Evolutionary conservation across 1,140 invertebrate genomes (phyloP).

Genomic region (Micrasema longulum): DNA sequence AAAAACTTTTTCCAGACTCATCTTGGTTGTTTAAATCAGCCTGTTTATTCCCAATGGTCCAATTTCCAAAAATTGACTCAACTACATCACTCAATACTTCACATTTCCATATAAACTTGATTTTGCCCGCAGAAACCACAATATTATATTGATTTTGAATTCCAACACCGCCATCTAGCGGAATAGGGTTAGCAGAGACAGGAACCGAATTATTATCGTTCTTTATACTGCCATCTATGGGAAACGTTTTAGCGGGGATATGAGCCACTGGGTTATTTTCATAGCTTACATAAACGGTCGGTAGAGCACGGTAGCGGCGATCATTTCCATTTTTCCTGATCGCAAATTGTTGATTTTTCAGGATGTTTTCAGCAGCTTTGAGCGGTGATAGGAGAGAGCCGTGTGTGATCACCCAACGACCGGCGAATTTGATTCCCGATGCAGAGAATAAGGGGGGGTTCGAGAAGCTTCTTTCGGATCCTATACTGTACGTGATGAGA

Average conservation of each 20-base stretch:
- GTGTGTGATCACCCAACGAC: constrained; percentile 68
- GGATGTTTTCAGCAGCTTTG: constrained; percentile 53
- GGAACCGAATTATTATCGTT: constrained; percentile 14
- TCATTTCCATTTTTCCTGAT: not conserved
- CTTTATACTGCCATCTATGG: too few species aligned
- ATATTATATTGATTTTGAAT: constrained; percentile 13
- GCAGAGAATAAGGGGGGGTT: constrained; percentile 50
- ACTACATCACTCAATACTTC: constrained; percentile 65
- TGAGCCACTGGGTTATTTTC: too few species aligned
- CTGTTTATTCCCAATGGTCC: constrained; percentile 65
- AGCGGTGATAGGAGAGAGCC: constrained; percentile 66
- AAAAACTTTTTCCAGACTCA: constrained; percentile 60
- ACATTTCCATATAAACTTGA: constrained; percentile 68
- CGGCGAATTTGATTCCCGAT: constrained; percentile 68
- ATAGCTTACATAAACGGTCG: constrained; percentile 33
- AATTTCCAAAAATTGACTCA: constrained; percentile 63
- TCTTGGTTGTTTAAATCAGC: constrained; percentile 59
- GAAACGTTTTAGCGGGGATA: too few species aligned
- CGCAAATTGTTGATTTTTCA: not conserved
- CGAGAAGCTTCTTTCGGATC: constrained; percentile 52
- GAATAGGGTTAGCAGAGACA: not conserved
- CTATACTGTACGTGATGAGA: constrained; percentile 61
- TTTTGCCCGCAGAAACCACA: constrained; percentile 50
- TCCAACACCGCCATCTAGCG: not conserved
- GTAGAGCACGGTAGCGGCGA: constrained; percentile 20